A percentile compares a stretch with the other conserved stretches of the same genome.
Evolutionary conservation across 2,888 invertebrate species (phyloP).

Genomic region (Leucoma salicis): DNA sequence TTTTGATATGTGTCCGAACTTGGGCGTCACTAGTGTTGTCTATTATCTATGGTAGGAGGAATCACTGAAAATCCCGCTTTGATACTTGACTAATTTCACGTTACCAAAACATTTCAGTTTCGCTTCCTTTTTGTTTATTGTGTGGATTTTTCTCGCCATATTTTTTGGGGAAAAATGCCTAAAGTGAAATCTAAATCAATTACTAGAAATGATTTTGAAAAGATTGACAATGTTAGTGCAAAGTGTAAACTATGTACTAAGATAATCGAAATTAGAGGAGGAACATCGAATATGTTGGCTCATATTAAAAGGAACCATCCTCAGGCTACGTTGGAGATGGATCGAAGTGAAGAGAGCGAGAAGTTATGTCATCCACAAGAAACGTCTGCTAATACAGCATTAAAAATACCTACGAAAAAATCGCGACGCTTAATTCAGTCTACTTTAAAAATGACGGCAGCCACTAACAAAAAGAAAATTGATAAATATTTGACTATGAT

Average conservation of each 20-base stretch:
- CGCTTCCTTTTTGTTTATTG: neutral
- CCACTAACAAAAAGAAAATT: neutral
- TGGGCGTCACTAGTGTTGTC: no score
- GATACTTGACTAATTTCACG: neutral
- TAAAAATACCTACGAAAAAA: no score
- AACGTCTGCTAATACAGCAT: neutral
- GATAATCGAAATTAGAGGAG: neutral
- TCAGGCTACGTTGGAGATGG: conserved; percentile 9
- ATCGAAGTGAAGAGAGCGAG: neutral
- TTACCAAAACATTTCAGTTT: neutral
- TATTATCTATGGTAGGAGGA: no score
- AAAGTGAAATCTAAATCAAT: conserved; percentile 6
- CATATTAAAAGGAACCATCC: conserved; percentile 10
- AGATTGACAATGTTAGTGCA: conserved; percentile 8
- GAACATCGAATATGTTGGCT: conserved; percentile 9
- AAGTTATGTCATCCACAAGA: neutral
- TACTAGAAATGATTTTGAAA: conserved; percentile 6
- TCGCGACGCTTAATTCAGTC: neutral
- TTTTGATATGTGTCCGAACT: no score
- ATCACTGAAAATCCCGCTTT: neutral
- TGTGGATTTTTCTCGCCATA: neutral
- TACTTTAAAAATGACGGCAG: neutral
- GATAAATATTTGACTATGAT: neutral
- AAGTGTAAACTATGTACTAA: conserved; percentile 1
- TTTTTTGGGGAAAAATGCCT: neutral